Conservation (phyloP, 2,113 vertebrate species). For the Limnothrissa miodon region DNA sequence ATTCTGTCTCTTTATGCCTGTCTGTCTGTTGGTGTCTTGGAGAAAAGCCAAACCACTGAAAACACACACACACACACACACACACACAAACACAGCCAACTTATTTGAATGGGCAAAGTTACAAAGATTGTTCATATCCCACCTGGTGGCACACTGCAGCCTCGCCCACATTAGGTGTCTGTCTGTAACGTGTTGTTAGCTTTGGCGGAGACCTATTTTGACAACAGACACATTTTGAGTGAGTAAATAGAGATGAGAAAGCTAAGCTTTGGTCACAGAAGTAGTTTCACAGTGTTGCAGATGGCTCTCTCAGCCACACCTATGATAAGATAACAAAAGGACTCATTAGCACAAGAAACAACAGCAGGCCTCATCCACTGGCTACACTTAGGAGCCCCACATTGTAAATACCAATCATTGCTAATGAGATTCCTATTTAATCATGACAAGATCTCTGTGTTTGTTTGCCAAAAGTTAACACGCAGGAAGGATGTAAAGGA, state of each 20-base stretch:
- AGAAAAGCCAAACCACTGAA: neutral
- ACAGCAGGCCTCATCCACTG: neutral
- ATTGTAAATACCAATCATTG: conserved; percentile 4
- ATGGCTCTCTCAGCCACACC: conserved; percentile 44
- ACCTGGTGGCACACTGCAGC: neutral
- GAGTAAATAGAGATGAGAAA: conserved; percentile 19
- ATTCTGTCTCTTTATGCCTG: neutral
- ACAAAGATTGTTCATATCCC: neutral
- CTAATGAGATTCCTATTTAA: neutral
- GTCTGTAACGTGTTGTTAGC: conserved; percentile 30
- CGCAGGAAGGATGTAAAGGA: neutral
- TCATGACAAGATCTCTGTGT: neutral
- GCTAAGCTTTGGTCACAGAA: conserved; percentile 32
- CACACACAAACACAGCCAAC: neutral
- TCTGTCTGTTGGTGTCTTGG: neutral
- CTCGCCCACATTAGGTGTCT: conserved; percentile 5
- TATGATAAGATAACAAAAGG: conserved; percentile 51
- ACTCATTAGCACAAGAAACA: conserved; percentile 45
- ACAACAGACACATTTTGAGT: conserved; percentile 32
- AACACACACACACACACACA: neutral
- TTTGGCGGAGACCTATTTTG: conserved; percentile 29
- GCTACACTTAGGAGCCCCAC: neutral
- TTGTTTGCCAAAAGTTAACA: neutral
- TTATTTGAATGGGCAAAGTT: neutral
- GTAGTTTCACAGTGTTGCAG: conserved; percentile 41